Evolutionary conservation across 2,888 invertebrate species (phyloP).

Genomic region (Steinernema carpocapsae): DNA sequence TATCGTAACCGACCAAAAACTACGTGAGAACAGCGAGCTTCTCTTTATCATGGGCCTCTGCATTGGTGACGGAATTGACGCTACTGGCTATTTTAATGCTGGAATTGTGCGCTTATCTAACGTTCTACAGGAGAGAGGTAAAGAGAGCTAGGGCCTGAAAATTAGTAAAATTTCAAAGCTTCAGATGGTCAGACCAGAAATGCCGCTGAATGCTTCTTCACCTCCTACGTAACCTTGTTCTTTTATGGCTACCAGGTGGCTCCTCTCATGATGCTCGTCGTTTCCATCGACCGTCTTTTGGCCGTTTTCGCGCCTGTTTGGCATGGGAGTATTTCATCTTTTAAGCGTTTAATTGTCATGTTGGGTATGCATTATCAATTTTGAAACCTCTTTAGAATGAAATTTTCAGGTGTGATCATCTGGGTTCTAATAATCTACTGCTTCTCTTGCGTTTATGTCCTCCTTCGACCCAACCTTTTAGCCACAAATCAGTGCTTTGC

Average conservation of each 20-base stretch:
- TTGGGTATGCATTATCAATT: neutral
- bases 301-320: conserved; percentile 21
- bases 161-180: neutral
- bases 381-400: neutral
- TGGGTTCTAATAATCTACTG: neutral
- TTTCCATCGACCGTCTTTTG: conserved; percentile 21
- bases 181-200: neutral
- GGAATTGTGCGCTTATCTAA: conserved; percentile 4
- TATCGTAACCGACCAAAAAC: conserved; percentile 6
- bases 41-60: conserved; percentile 24
- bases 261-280: conserved; percentile 31
- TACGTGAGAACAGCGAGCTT: conserved; percentile 15
- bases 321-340: neutral
- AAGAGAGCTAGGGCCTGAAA: neutral
- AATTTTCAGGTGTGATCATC: neutral
- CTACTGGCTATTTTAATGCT: conserved; percentile 22
- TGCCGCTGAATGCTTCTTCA: conserved; percentile 8
- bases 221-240: conserved; percentile 14
- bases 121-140: neutral
- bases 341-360: conserved; percentile 10
- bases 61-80: conserved; percentile 20
- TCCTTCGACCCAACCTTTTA: too few relatives aligned
- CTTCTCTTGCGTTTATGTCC: neutral
- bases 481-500: conserved; percentile 13
- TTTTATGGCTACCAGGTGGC: conserved; percentile 26